Evolutionary conservation across 2,797 vertebrate species (phyloP).

Genomic region (Antennarius maculatus): DNA sequence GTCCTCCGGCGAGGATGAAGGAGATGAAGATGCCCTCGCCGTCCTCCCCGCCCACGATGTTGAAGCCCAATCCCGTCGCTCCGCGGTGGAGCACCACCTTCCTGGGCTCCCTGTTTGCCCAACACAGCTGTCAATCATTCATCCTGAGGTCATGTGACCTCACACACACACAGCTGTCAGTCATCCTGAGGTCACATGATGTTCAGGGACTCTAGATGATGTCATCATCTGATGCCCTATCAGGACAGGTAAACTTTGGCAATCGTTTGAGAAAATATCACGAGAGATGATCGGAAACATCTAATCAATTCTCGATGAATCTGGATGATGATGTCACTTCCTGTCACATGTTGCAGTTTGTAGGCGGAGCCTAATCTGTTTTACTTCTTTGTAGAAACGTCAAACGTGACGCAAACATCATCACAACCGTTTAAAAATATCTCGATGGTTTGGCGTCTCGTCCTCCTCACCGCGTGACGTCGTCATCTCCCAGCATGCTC

Average conservation of each 20-base stretch:
- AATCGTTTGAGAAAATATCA: too few species aligned
- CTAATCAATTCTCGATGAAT: neutral
- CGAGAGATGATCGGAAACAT: neutral
- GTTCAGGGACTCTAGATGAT: neutral
- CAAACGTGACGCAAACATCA: too few species aligned
- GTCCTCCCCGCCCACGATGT: conserved; percentile 97
- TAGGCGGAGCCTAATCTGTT: too few species aligned
- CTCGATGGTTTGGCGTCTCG: too few species aligned
- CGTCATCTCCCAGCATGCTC: conserved; percentile 88
- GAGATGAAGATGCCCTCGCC: conserved; percentile 99
- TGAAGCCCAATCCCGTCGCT: conserved; percentile 95
- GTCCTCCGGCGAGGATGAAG: conserved; percentile 97
- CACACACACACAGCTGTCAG: neutral
- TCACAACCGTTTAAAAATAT: too few species aligned
- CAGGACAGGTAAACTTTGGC: too few species aligned
- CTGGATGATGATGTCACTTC: too few species aligned
- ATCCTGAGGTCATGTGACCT: neutral
- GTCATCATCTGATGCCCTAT: neutral
- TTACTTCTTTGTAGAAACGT: too few species aligned
- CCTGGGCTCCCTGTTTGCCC: conserved; percentile 87
- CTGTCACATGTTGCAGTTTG: too few species aligned
- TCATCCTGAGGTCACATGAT: neutral
- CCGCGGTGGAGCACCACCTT: conserved; percentile 94
- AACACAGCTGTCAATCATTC: conserved; percentile 31
- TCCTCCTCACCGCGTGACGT: conserved; percentile 87